Evolutionary conservation across 1,140 invertebrate genomes (phyloP).

Genomic region (Leguminivora glycinivorella): DNA sequence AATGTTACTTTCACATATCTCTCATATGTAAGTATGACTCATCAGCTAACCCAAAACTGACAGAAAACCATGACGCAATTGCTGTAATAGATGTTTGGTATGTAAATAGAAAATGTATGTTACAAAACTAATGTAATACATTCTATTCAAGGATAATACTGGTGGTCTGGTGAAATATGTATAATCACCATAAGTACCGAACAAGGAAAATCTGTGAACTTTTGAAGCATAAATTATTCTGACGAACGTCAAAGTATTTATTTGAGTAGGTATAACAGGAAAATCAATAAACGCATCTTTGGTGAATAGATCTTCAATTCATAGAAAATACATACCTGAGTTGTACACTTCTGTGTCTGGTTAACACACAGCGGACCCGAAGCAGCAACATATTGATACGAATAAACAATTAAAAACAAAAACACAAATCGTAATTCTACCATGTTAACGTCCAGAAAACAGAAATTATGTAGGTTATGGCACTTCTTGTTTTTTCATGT

Average conservation of each 20-base stretch:
- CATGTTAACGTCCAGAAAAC: conserved; percentile 14
- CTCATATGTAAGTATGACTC: neutral
- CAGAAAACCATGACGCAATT: neutral
- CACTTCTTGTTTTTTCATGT: conserved; percentile 3
- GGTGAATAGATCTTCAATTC: conserved; percentile 15
- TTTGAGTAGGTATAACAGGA: neutral
- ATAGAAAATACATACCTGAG: conserved; percentile 46
- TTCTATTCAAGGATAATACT: neutral
- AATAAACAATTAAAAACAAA: conserved; percentile 42
- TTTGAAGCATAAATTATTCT: neutral
- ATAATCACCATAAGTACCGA: neutral
- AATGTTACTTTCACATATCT: neutral
- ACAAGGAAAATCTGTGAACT: neutral
- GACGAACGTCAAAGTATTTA: neutral
- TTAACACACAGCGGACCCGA: conserved; percentile 52
- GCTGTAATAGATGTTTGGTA: too few relatives aligned
- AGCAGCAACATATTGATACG: conserved; percentile 43
- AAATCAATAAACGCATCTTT: conserved; percentile 7
- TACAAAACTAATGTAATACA: neutral
- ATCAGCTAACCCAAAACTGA: neutral
- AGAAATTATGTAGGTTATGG: neutral
- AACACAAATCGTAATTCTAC: conserved; percentile 21
- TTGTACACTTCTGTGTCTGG: conserved; percentile 56
- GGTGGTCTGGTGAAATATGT: neutral
- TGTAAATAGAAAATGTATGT: neutral